A percentile compares a stretch with the other conserved stretches of the same genome.
phyloP scores from a whole-genome alignment of 2,888 invertebrate genomes.

The Amiota communis region DNA sequence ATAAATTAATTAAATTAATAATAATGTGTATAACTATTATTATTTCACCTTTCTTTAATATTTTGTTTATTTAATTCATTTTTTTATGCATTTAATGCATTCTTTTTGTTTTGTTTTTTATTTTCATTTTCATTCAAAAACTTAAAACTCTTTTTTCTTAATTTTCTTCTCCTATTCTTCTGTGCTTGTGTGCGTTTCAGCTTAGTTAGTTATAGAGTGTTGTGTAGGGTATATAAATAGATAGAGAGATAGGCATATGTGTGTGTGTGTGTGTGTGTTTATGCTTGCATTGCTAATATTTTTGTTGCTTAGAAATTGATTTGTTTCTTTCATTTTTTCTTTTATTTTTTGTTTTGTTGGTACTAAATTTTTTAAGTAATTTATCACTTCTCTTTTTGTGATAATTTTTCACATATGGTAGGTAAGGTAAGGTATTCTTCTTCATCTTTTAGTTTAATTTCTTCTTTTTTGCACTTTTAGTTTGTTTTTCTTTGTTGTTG shows the following conservation, averaged over 20 bases:
- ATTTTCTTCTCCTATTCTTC: not conserved
- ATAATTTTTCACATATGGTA: constrained; percentile 4
- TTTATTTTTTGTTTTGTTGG: constrained; percentile 35
- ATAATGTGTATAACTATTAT: constrained; percentile 16
- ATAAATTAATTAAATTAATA: constrained; percentile 16
- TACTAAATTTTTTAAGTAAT: constrained; percentile 42
- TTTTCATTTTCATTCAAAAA: not conserved
- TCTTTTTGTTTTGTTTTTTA: not conserved
- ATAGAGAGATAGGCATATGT: constrained; percentile 14
- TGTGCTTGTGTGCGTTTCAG: no score
- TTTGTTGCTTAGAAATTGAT: no score
- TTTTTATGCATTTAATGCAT: not conserved
- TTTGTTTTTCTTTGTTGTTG: constrained; percentile 21
- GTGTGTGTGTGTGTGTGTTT: constrained; percentile 22
- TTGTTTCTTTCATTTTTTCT: not conserved
- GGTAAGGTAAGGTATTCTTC: constrained; percentile 30
- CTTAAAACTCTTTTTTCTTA: not conserved
- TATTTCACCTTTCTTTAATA: not conserved
- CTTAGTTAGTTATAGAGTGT: no score
- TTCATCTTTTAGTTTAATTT: constrained; percentile 24
- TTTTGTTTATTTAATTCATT: constrained; percentile 4
- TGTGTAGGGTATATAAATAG: no score
- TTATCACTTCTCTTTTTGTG: constrained; percentile 34
- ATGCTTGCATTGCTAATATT: not conserved
- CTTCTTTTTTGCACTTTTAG: constrained; percentile 16